phyloP scores from a whole-genome alignment of 2,888 invertebrate genomes.

The Idaea dimidiata region DNA sequence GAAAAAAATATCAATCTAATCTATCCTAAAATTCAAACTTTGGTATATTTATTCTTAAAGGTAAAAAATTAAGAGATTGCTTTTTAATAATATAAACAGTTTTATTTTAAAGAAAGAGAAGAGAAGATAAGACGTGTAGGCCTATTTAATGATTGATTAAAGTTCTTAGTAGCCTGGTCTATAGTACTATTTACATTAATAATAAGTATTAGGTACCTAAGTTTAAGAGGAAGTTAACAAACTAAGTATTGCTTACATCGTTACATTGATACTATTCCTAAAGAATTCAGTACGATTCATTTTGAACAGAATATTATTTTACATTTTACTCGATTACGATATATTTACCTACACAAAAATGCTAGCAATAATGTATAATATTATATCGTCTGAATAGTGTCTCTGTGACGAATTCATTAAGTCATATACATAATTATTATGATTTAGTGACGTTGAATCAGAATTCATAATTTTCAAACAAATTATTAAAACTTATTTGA shows the following conservation, averaged over 20 bases:
- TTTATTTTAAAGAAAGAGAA: conserved; percentile 11
- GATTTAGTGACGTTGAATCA: neutral
- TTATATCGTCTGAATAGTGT: neutral
- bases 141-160: conserved; percentile 38
- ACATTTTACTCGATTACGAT: neutral
- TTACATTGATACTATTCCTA: conserved; percentile 9
- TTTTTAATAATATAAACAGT: conserved; percentile 29
- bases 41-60: conserved; percentile 4
- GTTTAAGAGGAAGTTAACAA: neutral
- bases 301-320: conserved; percentile 9
- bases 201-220: neutral
- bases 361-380: neutral
- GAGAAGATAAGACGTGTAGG: conserved; percentile 43
- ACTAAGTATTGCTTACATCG: conserved; percentile 11
- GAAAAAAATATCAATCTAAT: neutral
- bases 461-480: neutral
- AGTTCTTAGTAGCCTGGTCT: conserved; percentile 33
- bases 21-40: neutral
- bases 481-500: conserved; percentile 25
- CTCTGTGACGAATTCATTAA: neutral
- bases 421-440: neutral
- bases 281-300: conserved; percentile 12
- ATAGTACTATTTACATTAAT: conserved; percentile 2
- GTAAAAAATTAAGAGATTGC: conserved; percentile 24
- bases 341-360: neutral